Base-by-base conservation (phyloP, 2,888 invertebrate species). In the Anticlea derivata region DNA sequence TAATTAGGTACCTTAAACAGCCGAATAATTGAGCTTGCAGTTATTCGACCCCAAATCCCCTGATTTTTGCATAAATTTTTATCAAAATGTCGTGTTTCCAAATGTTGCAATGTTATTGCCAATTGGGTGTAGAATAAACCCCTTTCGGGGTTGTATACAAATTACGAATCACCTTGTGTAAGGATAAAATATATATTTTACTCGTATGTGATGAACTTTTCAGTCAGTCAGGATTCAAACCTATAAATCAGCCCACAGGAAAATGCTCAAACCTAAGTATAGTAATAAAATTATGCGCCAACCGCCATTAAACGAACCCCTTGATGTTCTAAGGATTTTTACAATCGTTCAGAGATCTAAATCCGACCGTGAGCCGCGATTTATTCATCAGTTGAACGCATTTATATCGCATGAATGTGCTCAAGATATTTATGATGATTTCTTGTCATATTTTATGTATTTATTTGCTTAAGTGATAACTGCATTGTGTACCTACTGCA, bases 291-390 rank as follows among this genome's bases (percentile, higher is more conserved):
- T 87, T 87, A 87, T 86, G 69, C 86, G 60, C 68, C 58, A 59
- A 54, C 65, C 62, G 80, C 80, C 70, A 86, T 88, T 85, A 88
- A 86, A 79, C 26, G 63, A 61, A 86, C 84, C 85, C 83, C 66
- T 70, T 75, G 71, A 73, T 79, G 77, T 80, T 73, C 75, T 54
- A 67, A 68, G 83, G 86, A 86, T 84, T 83, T 82, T 78, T 73
- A 73, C 75, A 77, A 73, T 72, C 74, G 71, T 61, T 56, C 61
- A 49, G 65, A 68, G 75, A 78, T 80, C 74, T 78, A 69, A 70
- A 64, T 63, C 66, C 63, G 66, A 61, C 64, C 66, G 61, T 60
- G 66, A 68, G 56, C 12, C 17, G 41, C 31, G 64, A 68, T 71
- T 77, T 61, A 73, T 81, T 74, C 80, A 80, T 78, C 81, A 78